A percentile compares a stretch with the other conserved stretches of the same genome.
phyloP scores from a whole-genome alignment of 2,113 vertebrate genomes.

The Turdus rufiventris region DNA sequence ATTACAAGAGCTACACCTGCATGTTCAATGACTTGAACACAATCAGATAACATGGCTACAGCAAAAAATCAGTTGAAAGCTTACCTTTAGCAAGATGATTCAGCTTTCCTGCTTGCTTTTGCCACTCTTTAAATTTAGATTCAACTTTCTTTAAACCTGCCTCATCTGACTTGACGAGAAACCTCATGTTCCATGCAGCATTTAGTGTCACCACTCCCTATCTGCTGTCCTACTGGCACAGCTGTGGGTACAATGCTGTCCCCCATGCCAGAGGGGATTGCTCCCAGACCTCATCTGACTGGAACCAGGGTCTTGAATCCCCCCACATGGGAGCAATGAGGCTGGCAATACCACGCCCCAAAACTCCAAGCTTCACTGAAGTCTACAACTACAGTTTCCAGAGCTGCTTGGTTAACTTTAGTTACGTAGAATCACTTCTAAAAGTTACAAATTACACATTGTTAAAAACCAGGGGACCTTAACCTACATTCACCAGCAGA shows the following conservation, averaged over 20 bases:
- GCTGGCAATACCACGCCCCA: neutral
- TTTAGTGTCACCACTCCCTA: neutral
- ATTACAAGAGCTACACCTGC: neutral
- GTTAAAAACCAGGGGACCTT: neutral
- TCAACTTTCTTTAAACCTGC: neutral
- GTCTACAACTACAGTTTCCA: neutral
- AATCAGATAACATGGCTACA: neutral
- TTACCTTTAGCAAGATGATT: slow-evolving; percentile 12
- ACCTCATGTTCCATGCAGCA: neutral
- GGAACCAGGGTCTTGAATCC: neutral
- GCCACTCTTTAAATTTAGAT: neutral
- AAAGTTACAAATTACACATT: neutral
- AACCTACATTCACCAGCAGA: neutral
- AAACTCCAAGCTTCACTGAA: neutral
- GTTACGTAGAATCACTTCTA: neutral
- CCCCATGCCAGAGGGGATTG: neutral
- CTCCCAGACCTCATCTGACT: neutral
- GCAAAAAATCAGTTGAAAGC: neutral
- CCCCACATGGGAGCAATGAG: neutral
- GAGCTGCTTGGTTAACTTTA: neutral
- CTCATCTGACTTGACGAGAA: neutral
- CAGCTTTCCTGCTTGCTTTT: neutral
- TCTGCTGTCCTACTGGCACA: accelerated
- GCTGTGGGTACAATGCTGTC: accelerated
- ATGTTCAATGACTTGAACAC: neutral